Base-by-base conservation (phyloP, 2,113 vertebrate species). In the Eudyptes chrysolophus region DNA sequence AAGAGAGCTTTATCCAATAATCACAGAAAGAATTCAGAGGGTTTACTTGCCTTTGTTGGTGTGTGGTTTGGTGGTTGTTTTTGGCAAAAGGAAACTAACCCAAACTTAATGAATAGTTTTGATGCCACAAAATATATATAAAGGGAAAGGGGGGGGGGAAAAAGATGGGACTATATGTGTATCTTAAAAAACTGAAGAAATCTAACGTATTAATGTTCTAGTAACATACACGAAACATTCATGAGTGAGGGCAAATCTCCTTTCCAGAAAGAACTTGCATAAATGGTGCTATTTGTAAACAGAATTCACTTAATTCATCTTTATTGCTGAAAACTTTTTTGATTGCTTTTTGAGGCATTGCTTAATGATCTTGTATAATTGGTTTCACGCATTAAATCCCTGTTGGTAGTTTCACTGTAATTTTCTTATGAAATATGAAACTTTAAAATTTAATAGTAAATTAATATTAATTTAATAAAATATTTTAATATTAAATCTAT, bases 381-480 rank as follows among this genome's bases (percentile, higher is more conserved):
- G 78, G 92, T 92, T 97, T 96, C 66, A 36, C n/a, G 44, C 5
- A 7, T 89, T 36, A 96, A 97, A 77, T 97, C 83, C 96, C 95
- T 87, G 48, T 96, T 90, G 93, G 96, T 95, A 89, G 87, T 96
- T 97, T 98, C 76, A 64, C 94, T 65, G 85, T 95, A 96, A 89
- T 81, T 94, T 92, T 95, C 86, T 98, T 95, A 95, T 97, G 95
- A 98, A 98, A 97, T 97, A 98, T 93, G 97, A 97, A 98, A 93
- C 94, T 97, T 98, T 96, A 98, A 98, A 98, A 87, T 96, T 97
- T 97, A 97, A 98, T 97, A 58, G 25, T 96, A 94, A 94, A 96
- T 98, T 96, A 98, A 97, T 98, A 98, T 98, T 97, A 97, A 98
- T 98, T 98, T 97, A 98, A 97, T 97, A 30, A 97, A 98, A 95